Base-by-base conservation (phyloP, 2,888 invertebrate genomes). In the Peribatodes rhomboidaria region DNA sequence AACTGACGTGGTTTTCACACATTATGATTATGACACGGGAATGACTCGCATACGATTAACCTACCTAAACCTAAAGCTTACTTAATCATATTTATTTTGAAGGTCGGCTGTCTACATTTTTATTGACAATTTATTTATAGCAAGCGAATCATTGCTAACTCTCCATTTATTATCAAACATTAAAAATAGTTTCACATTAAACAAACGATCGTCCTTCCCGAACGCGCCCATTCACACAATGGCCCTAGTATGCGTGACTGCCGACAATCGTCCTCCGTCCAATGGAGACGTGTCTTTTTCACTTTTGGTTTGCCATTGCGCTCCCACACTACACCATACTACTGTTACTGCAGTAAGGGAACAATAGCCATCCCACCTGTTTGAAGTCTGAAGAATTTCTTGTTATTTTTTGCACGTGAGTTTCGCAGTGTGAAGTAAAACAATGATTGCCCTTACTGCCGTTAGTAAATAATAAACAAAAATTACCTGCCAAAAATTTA, bases 251-350 rank as follows among this genome's bases (percentile, higher is more conserved):
- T 63, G 68, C 80, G 80, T 80, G 80, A 75, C 80, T 76, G 66
- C 80, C 81, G 80, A 80, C 80, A 80, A 79, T 80, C 79, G 67
- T 49, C 47, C 44, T 18, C 69, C 69, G 69, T 72, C 69, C 74
- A 72, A 73, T 72, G 57, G 70, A 61, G 70, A 79, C 76, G 76
- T 76, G 81, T 76, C 80, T 78, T 80, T 77, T 60, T 52, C 56
- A 50, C 60, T 53, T 57, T 61, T 65, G 42, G 37, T 46, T 18
- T 52, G 27, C 33, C 31, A 53, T 52, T 52, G 50, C 63, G 53
- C 55, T 65, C 65, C 60, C 60, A 65, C 55, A 65, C 50, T 65
- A 52, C 14, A 53, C 7, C 4, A 3, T 11, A 11, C 35, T 13
- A n/a, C 9, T n/a, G 20, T 50, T 10, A 22, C n/a, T 22, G n/a